Base-by-base conservation (phyloP, 2,888 invertebrate genomes). In the Ferrisia virgata region DNA sequence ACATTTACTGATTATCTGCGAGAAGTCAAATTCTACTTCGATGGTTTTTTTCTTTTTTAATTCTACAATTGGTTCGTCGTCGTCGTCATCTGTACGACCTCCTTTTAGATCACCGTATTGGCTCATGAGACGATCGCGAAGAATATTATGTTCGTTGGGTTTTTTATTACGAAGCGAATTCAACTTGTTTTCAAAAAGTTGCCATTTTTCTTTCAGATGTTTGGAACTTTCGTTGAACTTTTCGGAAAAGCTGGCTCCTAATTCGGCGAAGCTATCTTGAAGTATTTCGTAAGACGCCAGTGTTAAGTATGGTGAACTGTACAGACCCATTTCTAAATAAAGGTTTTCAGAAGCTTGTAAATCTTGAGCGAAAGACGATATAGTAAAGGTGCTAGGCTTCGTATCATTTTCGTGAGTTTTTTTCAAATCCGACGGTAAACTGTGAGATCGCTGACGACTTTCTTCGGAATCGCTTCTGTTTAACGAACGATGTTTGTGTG, bases 161-260 rank as follows among this genome's bases (percentile, higher is more conserved):
- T 83, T 79, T 9, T 85, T 85, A 82, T 53, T 82, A 28, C 36
- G 69, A 43, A 84, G 64, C 25, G 28, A 79, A 53, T 87, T 87
- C 82, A 87, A 86, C 86, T 87, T 88, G 85, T 86, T 90, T 88
- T 90, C 91, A 76, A 91, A 89, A 83, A 89, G 89, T 28, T 89
- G 90, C 90, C 91, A 91, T 87, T 91, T 91, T 86, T 91, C 90
- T 88, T 89, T 91, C 36, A 91, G 87, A 39, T 89, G 89, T 87
- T 90, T 91, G 85, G 91, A 91, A 86, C 91, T 90, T 8, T 89
- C 89, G 86, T 87, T 90, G 6, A 91, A 87, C 88, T 90, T 91
- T 84, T 89, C 91, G 0, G 91, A 89, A n/a, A 91, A 89, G 31
- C 90, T 89, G 0, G 89, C 87, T 78, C 90, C 89, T 9, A 91